Conservation (phyloP, 1,140 invertebrate genomes). For the Drosophila fuyamai region DNA sequence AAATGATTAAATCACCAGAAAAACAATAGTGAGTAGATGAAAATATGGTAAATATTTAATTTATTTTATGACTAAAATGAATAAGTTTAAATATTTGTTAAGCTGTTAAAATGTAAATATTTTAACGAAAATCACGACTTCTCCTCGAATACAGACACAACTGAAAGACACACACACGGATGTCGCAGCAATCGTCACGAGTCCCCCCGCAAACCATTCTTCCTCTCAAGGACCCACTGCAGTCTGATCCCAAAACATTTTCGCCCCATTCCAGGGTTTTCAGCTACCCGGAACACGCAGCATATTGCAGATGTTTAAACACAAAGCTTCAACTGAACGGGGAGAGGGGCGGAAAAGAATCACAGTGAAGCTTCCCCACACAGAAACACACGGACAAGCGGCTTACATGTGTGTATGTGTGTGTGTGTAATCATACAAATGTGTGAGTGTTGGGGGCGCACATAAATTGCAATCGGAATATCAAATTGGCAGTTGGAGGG, state of each 20-base stretch:
- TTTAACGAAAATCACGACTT: background rate
- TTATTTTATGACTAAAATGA: no score
- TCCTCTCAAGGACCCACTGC: constrained; percentile 49
- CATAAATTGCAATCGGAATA: constrained; percentile 83
- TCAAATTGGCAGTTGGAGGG: constrained; percentile 72
- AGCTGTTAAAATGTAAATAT: no score
- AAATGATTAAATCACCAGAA: no score
- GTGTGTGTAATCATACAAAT: constrained; percentile 1
- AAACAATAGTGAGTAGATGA: no score
- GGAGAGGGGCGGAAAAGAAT: constrained; percentile 53
- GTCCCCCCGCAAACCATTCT: background rate
- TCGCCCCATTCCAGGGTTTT: constrained; percentile 21
- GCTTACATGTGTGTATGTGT: constrained; percentile 18
- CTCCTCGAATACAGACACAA: background rate
- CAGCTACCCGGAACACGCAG: constrained; percentile 51
- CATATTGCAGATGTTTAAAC: constrained; percentile 81
- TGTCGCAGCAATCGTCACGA: background rate
- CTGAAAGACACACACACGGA: constrained; percentile 2
- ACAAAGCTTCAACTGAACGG: constrained; percentile 32
- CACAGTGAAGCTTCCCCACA: constrained; percentile 54
- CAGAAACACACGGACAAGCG: constrained; percentile 27
- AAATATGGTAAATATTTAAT: no score
- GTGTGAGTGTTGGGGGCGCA: constrained; percentile 38
- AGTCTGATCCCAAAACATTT: constrained; percentile 60
- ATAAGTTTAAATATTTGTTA: no score